Conservation (phyloP, 2,888 invertebrate species). For the Resseliella maxima region DNA sequence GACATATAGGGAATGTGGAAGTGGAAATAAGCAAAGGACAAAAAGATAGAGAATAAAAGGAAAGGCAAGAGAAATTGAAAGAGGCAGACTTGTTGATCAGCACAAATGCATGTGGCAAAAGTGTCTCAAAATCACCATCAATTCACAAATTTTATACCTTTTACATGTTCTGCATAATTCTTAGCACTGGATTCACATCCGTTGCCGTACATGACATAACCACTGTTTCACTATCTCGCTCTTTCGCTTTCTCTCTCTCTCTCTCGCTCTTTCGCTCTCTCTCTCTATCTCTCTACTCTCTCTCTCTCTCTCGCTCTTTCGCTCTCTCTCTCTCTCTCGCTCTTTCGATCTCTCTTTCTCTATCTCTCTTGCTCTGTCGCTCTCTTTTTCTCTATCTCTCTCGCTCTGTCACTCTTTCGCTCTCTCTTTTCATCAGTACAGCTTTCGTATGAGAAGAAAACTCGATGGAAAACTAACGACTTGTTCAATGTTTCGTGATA, state of each 20-base stretch:
- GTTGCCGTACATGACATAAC: background rate
- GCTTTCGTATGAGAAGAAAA: no score
- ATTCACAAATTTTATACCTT: conserved; percentile 18
- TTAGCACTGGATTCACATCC: background rate
- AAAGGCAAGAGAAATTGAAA: no score
- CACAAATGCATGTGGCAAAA: background rate
- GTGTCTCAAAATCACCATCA: conserved; percentile 50
- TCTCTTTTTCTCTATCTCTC: background rate
- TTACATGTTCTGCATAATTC: conserved; percentile 54
- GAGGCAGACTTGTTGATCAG: background rate
- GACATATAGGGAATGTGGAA: no score
- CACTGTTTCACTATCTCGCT: background rate
- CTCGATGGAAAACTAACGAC: background rate
- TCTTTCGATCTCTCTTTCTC: background rate
- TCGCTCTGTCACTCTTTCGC: no score
- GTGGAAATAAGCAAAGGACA: no score
- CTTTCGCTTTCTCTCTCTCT: background rate
- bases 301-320: background rate
- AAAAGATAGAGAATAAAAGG: no score
- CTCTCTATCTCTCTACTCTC: background rate
- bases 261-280: background rate
- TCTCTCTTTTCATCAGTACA: no score
- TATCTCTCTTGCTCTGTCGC: no score
- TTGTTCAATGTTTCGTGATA: background rate
- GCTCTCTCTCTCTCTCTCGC: background rate